Evolutionary conservation across 2,797 vertebrate genomes (phyloP), one percentile per base, ranked within the genome.

Genomic region (Aratinga solstitialis): DNA sequence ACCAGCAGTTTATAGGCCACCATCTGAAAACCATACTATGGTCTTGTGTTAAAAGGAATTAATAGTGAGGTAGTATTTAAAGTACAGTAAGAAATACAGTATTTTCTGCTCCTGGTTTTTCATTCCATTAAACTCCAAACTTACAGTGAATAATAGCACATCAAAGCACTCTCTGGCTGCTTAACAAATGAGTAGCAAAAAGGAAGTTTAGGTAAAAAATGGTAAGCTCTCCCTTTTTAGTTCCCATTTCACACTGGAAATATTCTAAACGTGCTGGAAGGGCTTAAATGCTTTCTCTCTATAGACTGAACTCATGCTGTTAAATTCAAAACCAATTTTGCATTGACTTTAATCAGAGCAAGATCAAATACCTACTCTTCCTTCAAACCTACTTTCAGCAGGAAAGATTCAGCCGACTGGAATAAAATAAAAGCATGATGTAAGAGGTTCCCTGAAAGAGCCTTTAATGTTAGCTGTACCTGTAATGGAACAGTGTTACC

Each of bases 341-440:
- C 40, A 69, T 24, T 30, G 54, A 78, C 71, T 92, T 90, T 89
- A 83, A 94, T 87, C 90, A 95, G 62, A 65, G 19, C 16, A 86
- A 94, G 74, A 93, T 85, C 86, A 95, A 96, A 94, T 26, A 76
- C 17, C 48, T 74, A 53, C 58, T 89, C n/a, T 80, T 95, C 53
- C 62, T 86, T 93, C 75, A 95, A 32, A 82, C 87, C 29, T 92
- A 67, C n/a, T 94, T 95, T 75, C 58, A 87, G 45, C 61, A 72
- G 42, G 61, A 85, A 42, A 87, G 45, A 85, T 56, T 62, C 34
- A 92, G 78, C 34, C 79, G 92, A 77, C 68, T 72, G 38, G 76
- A 92, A 76, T 67, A 43, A 82, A 94, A 87, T 75, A 77, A 87
- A 89, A 90, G 40, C 23, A 67, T 15, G 30, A 63, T 27, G 21